These are phyloP conservation scores for Leuciscus waleckii DNA, from an alignment of 2,797 vertebrate species.

Conservation along the genomic window DNA sequence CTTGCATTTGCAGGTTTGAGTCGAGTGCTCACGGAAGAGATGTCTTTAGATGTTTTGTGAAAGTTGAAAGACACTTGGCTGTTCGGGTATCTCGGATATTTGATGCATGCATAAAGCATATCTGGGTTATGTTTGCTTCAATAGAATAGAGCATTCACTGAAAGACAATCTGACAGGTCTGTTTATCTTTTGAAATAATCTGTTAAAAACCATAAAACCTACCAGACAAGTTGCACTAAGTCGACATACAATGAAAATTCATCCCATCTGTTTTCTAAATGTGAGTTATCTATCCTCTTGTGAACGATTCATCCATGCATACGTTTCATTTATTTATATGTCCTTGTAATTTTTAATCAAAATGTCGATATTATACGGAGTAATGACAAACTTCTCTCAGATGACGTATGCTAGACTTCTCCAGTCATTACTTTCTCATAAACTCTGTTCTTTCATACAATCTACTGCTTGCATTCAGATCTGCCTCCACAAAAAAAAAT, in stretches of 20 bases:
- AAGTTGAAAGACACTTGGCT: neutral
- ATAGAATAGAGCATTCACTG: constrained; percentile 6
- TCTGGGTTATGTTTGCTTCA: constrained; percentile 18
- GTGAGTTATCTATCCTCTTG: neutral
- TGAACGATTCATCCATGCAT: neutral
- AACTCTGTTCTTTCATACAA: neutral
- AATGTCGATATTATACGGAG: neutral
- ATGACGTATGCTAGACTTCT: neutral
- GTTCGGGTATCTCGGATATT: neutral
- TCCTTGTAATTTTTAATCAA: neutral
- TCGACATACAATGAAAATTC: neutral
- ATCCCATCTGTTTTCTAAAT: neutral
- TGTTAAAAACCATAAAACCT: constrained; percentile 1
- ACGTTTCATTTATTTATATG: neutral
- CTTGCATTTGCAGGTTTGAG: neutral
- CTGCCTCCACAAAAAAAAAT: neutral
- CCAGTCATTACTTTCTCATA: neutral
- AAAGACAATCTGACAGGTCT: neutral
- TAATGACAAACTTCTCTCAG: neutral
- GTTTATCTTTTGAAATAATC: constrained; percentile 13
- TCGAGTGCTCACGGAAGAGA: neutral
- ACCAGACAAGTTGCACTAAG: neutral
- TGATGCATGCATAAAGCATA: constrained; percentile 4
- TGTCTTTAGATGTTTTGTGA: neutral
- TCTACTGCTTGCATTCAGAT: neutral